Base-by-base conservation (phyloP, 1,140 invertebrate genomes). In the Drosophila rhopaloa region DNA sequence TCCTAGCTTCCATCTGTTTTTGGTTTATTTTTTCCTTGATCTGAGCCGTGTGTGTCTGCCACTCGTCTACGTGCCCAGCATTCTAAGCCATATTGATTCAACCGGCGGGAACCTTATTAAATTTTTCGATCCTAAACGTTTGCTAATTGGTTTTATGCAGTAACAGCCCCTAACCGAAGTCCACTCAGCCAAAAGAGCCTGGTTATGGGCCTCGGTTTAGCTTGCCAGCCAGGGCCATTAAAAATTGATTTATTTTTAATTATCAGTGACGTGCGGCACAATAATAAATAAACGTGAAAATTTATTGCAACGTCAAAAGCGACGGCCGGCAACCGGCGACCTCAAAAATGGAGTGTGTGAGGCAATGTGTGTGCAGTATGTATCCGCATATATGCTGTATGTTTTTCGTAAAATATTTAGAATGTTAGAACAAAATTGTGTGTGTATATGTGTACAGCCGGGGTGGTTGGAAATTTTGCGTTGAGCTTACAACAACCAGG, bases 201-300 rank as follows among this genome's bases (percentile, higher is more conserved):
- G 46, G 43, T 72, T 60, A 56, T 41, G 50, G 81, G 50, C 47
- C 54, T 41, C 44, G 47, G 59, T 38, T 60, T 54, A 44, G 75
- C 62, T 56, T 41, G 54, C 48, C 70, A 66, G 76, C 37, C 50
- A 29, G 59, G 48, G 58, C 81, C 81, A 90, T 89, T 90, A 89
- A 84, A 89, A 89, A 90, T 89, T 89, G 84, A 89, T 89, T 89
- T 89, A 89, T 89, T 89, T 89, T 89, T 89, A 89, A 89, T 89
- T 89, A 89, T 89, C 84, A 81, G 70, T 89, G 84, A 89, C 84
- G 84, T 89, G 84, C 85, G 80, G 81, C 85, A 73, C 79, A 89
- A 89, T 89, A 89, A 89, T 89, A 89, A 89, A 89, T 89, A 89
- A 84, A 78, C 80, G 68, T 67, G 81, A 32, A 89, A 89, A 89